Base-by-base conservation (phyloP, 2,888 invertebrate species). In the Capitulum mitella region DNA sequence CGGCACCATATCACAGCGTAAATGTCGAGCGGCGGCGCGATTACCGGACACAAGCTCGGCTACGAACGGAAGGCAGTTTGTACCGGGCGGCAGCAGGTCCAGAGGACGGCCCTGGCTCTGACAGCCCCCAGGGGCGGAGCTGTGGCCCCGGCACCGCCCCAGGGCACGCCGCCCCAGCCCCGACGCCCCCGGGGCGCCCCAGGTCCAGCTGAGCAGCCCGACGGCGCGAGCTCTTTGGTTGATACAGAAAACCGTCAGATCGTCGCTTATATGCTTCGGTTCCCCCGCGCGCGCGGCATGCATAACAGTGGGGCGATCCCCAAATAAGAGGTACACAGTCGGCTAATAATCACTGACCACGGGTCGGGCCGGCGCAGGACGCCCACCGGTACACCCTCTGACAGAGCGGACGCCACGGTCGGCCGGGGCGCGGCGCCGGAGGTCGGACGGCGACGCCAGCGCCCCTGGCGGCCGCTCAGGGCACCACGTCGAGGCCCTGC, bases 1-100 rank as follows among this genome's bases (percentile, higher is more conserved):
- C 5, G 32, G 61, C 61, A 32, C 16, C n/a, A 32, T 61, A 61
- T 61, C 61, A 61, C 61, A 61, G 61, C 61, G 61, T 61, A 61
- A 6, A 61, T 61, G 26, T 26, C n/a, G n/a, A n/a, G 54, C 51
- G 51, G 3, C 51, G n/a, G n/a, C 58, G 29, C 58, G 29, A 29
- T 29, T 6, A 8, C 6, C n/a, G 54, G 6, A 58, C n/a, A 58
- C n/a, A 1, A 16, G 29, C n/a, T 61, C 6, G 10, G 8, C 32
- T 6, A 61, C 32, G 16, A 6, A 16, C 61, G 61, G 51, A 51
- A 51, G 51, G 51, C 51, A 16, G 51, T 51, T 51, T 51, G 51
- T 51, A 51, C 51, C 51, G 51, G 51, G 51, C 43, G 12, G 6
- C 43, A 12, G 6, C 12, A 26, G n/a, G n/a, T 54, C 54, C n/a